Evolutionary conservation across 2,113 vertebrate genomes (phyloP).

Genomic region (Prionailurus viverrinus): DNA sequence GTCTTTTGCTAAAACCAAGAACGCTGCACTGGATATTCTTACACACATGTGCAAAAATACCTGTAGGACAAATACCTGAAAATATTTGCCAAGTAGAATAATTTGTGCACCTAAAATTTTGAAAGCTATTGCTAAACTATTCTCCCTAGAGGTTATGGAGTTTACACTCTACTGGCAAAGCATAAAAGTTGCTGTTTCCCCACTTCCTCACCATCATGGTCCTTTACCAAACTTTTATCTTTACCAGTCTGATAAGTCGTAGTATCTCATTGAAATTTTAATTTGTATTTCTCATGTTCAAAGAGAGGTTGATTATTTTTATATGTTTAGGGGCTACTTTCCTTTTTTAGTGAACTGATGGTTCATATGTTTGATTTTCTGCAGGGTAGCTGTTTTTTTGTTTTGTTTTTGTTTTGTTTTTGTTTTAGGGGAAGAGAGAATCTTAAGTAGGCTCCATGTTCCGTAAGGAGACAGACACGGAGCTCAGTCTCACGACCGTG

Average conservation of each 20-base stretch:
- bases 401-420: too few relatives aligned
- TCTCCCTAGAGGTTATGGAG: background rate
- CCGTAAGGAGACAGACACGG: too few relatives aligned
- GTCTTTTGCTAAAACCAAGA: background rate
- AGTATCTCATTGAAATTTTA: constrained; percentile 3
- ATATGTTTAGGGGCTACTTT: background rate
- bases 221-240: background rate
- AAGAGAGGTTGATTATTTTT: constrained; percentile 22
- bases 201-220: background rate
- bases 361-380: constrained; percentile 36
- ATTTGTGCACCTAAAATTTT: background rate
- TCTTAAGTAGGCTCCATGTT: too few relatives aligned
- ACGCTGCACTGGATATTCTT: background rate
- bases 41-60: background rate
- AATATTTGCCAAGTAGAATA: background rate
- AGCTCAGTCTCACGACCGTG: too few relatives aligned
- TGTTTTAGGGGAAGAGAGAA: too few relatives aligned
- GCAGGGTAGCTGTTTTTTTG: background rate
- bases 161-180: background rate
- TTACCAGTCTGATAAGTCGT: background rate
- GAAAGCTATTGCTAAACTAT: background rate
- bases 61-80: background rate
- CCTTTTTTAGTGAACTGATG: background rate
- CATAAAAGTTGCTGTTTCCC: background rate
- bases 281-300: background rate